Evolutionary conservation across 2,113 vertebrate genomes (phyloP), one percentile per base, ranked within the genome.

Genomic region (Callospermophilus lateralis): DNA sequence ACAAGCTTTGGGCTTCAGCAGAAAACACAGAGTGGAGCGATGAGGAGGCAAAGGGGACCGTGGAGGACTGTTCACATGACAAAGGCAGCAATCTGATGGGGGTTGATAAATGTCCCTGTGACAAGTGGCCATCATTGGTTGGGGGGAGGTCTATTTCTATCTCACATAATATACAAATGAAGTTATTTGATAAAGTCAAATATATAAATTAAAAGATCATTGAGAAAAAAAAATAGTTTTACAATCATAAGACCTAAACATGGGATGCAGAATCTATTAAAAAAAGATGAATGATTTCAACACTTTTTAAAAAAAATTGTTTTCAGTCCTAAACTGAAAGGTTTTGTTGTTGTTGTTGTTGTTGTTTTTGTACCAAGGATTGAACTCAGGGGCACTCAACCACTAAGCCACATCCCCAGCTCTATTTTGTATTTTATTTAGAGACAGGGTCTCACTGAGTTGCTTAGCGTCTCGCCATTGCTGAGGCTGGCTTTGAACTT

Each of bases 211-310:
- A 55, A n/a, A 22, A 79, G 32, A 83, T 34, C 63, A 76, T 0
- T 24, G 37, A 16, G 7, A 42, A 19, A 63, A 24, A 79, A 88
- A 45, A 93, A 42, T 22, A 20, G 22, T 87, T 90, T 65, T 70
- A 37, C 26, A 65, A 79, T 34, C 55, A 61, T 83, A 24, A 92
- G 8, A 6, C 8, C 58, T 80, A 42, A 89, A 78, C 16, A 34
- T 58, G 91, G 90, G 89, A 37, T 58, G 34, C 22, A 28, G 48
- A 80, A 67, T 85, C 58, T n/a, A 30, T 34, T 80, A 67, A 85
- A 70, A 32, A 61, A 91, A 77, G 34, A 94, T 39, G 6, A 80
- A 91, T n/a, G 24, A 11, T 76, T 42, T n/a, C 20, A 32, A 48
- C 13, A 20, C 7, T 70, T 45, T 67, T 63, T 70, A 1, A 51